Evolutionary conservation across 2,888 invertebrate genomes (phyloP), one percentile per base, ranked within the genome.

Genomic region (Asteroscopus sphinx): DNA sequence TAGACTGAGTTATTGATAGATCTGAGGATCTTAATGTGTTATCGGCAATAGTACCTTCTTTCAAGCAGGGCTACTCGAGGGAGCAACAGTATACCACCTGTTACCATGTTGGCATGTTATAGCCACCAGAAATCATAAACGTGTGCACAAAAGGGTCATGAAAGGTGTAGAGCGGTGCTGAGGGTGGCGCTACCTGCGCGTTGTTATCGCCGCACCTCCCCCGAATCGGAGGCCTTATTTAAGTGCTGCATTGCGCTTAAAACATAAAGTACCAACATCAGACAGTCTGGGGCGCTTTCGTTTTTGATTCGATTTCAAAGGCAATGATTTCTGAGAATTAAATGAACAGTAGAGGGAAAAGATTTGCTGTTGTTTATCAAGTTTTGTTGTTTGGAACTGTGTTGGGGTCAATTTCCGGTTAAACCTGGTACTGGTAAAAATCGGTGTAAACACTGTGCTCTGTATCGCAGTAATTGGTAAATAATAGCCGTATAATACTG

Each of bases 151-250:
- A 33, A 25, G 28, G 61, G 12, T 25, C 48, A 36, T n/a, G 30
- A 25, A 26, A 9, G 5, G 16, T 15, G 33, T n/a, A 7, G 8
- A 12, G 42, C 15, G 6, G 21, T 21, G 3, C 21, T 21, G 21
- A 4, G 21, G 28, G 3, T 12, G 40, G 26, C 39, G 35, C 62
- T 64, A 67, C 70, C 70, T 68, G 66, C 57, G 12, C 48, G 33
- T 46, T 33, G 45, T 41, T 15, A 28, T 35, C 37, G 46, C 25
- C 15, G 42, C 36, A 4, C 17, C n/a, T 33, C 9, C 5, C 25
- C 15, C 7, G 32, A 9, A 26, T 11, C n/a, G 28, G 21, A 66
- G 36, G 48, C 32, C 46, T 16, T 28, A 21, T 15, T 32, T 9
- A 26, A 15, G n/a, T 35, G 12, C 21, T 54, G 26, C 12, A 55